Conservation (phyloP, 2,113 vertebrate species). For the Fregata magnificens region DNA sequence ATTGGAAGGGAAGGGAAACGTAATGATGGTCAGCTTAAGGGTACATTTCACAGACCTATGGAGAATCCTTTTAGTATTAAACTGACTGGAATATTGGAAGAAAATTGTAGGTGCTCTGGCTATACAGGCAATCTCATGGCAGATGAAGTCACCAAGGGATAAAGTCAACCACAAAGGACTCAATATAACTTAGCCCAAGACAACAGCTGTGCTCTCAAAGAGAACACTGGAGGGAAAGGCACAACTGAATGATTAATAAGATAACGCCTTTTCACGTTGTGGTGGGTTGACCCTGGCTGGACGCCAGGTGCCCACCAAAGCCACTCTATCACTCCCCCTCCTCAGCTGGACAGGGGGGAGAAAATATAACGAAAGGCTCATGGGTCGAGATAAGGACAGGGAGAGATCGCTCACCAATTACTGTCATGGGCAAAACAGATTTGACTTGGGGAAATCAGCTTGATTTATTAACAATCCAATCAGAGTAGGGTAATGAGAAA, state of each 20-base stretch:
- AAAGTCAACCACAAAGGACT: background rate
- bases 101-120: background rate
- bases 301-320: background rate
- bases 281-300: background rate
- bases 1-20: background rate
- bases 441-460: background rate
- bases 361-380: background rate
- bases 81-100: background rate
- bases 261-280: background rate
- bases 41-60: background rate
- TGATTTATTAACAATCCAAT: background rate
- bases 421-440: background rate
- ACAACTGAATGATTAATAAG: background rate
- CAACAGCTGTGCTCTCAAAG: slow-evolving; percentile 13
- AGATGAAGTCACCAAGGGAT: background rate
- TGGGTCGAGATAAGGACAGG: background rate
- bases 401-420: background rate
- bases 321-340: background rate
- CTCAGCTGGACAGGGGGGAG: background rate
- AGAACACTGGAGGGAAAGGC: background rate
- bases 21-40: background rate
- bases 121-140: background rate
- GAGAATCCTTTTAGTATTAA: background rate
- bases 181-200: background rate
- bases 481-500: background rate